These are phyloP conservation scores for Lepidothrix coronata DNA, from an alignment of 2,113 vertebrate genomes.

Conservation along the genomic window DNA sequence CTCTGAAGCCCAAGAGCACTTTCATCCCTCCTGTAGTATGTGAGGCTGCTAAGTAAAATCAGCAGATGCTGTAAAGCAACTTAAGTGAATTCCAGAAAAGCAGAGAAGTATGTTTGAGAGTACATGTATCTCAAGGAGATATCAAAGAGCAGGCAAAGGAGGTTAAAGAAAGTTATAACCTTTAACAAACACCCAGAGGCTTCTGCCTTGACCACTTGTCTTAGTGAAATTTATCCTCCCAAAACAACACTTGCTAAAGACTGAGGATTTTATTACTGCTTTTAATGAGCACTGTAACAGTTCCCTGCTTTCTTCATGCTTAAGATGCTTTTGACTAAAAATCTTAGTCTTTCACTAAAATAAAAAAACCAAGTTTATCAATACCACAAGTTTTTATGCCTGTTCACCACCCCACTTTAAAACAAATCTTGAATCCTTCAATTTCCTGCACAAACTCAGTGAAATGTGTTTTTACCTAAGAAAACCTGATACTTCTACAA, in stretches of 20 bases:
- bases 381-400: neutral
- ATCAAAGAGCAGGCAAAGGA: neutral
- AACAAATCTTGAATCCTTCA: neutral
- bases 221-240: neutral
- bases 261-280: neutral
- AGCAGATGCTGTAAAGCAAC: neutral
- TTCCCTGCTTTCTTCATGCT: neutral
- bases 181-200: neutral
- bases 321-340: neutral
- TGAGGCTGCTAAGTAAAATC: neutral
- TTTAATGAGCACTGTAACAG: neutral
- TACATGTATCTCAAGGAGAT: neutral
- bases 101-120: neutral
- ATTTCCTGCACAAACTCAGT: neutral
- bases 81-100: neutral
- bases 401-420: neutral
- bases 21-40: neutral
- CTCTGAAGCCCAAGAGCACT: conserved; percentile 13
- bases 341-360: neutral
- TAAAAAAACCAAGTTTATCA: neutral
- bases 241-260: neutral
- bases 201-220: neutral
- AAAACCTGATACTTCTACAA: neutral
- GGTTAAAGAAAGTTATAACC: neutral
- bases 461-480: neutral